phyloP scores from a whole-genome alignment of 2,888 invertebrate genomes.

The Leucozona laternaria region DNA sequence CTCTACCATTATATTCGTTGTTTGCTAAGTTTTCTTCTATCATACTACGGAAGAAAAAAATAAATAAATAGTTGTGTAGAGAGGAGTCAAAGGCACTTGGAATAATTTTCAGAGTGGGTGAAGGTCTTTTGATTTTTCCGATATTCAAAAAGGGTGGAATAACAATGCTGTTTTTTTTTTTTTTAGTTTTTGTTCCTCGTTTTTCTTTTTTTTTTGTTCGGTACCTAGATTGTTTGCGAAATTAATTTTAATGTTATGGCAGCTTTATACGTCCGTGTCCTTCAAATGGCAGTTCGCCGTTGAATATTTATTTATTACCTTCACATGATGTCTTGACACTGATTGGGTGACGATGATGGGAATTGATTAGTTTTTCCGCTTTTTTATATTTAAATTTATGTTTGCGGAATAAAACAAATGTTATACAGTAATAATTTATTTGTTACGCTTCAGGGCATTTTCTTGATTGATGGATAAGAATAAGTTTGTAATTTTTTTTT shows the following conservation, averaged over 20 bases:
- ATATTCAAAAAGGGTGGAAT: constrained; percentile 18
- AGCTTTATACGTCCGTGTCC: constrained; percentile 5
- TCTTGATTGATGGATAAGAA: not conserved
- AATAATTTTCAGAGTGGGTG: constrained; percentile 21
- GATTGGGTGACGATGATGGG: constrained; percentile 35
- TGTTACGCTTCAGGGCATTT: not conserved
- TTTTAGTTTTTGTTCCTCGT: constrained; percentile 9
- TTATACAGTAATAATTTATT: constrained; percentile 4
- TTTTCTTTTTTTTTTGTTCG: not conserved
- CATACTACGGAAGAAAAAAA: not conserved
- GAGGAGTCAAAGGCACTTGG: not conserved
- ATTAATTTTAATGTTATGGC: constrained; percentile 61
- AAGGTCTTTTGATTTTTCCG: constrained; percentile 54
- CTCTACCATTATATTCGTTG: not conserved
- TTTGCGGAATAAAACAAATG: not conserved
- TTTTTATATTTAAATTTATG: constrained; percentile 12
- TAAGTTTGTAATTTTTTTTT: not conserved
- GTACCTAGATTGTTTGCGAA: constrained; percentile 3
- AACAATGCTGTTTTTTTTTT: constrained; percentile 11
- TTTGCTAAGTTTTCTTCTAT: constrained; percentile 2
- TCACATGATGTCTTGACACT: constrained; percentile 35
- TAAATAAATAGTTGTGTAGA: constrained; percentile 4
- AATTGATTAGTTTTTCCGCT: constrained; percentile 39
- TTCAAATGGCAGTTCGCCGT: constrained; percentile 14
- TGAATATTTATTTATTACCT: constrained; percentile 44